These are phyloP conservation scores for Ypsolopha sequella DNA, from an alignment of 2,888 invertebrate species.

Conservation along the genomic window DNA sequence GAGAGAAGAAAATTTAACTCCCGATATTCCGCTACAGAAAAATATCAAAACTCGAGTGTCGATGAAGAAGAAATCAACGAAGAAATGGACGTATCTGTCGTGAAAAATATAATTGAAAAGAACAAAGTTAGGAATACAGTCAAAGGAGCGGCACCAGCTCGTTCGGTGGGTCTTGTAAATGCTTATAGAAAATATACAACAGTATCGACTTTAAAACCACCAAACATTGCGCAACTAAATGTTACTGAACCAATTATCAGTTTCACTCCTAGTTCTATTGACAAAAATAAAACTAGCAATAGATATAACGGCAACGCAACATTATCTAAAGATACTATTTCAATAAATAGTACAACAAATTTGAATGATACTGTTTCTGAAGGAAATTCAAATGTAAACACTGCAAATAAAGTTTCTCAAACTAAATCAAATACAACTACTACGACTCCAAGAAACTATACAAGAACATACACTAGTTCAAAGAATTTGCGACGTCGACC, in stretches of 20 bases:
- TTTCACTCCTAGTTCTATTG: conserved; percentile 25
- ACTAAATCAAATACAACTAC: conserved; percentile 19
- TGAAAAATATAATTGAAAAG: conserved; percentile 63
- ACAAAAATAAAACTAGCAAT: conserved; percentile 28
- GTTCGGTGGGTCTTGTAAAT: conserved; percentile 55
- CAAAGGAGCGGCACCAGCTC: conserved; percentile 61
- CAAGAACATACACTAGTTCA: conserved; percentile 30
- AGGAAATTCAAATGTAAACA: background rate
- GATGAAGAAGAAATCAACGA: conserved; percentile 70
- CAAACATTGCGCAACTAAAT: conserved; percentile 36
- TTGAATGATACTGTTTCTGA: conserved; percentile 19
- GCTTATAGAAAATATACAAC: conserved; percentile 56
- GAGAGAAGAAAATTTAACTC: conserved; percentile 59
- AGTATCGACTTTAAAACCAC: conserved; percentile 28
- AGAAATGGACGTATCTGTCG: conserved; percentile 73
- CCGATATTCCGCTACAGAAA: conserved; percentile 58
- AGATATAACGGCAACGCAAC: conserved; percentile 17
- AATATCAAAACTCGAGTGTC: conserved; percentile 57
- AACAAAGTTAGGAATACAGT: conserved; percentile 64
- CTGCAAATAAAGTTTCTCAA: background rate
- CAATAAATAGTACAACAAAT: conserved; percentile 18
- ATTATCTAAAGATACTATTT: conserved; percentile 18
- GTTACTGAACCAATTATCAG: conserved; percentile 37
- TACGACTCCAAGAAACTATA: conserved; percentile 38
- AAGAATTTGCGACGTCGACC: conserved; percentile 47